A percentile compares a stretch with the other conserved stretches of the same genome.
These are phyloP conservation scores for Lindbergichthys nudifrons DNA, from an alignment of 2,797 vertebrate species.

Conservation along the genomic window DNA sequence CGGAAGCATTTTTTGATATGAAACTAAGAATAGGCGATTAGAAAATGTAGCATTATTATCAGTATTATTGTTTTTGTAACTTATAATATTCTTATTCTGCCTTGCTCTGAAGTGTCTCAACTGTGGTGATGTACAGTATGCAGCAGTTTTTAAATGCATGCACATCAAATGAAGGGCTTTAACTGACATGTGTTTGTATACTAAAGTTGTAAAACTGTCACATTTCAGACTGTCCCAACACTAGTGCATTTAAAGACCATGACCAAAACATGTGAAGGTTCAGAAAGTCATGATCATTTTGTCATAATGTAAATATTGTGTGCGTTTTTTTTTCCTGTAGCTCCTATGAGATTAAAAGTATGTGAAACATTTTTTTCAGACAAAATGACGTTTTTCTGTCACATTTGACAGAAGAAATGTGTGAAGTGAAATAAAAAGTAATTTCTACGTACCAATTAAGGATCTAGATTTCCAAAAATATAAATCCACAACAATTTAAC, in stretches of 20 bases:
- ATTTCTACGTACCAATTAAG: not conserved
- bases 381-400: slow-evolving; percentile 39
- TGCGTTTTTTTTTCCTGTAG: slow-evolving; percentile 13
- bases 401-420: not conserved
- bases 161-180: slow-evolving; percentile 9
- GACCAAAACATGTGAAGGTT: slow-evolving; percentile 42
- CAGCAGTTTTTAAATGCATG: slow-evolving; percentile 13
- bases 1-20: slow-evolving; percentile 29
- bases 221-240: not conserved
- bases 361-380: slow-evolving; percentile 43
- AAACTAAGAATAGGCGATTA: slow-evolving; percentile 38
- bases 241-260: slow-evolving; percentile 38
- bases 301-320: slow-evolving; percentile 46
- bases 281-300: slow-evolving; percentile 8
- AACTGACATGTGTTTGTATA: slow-evolving; percentile 19
- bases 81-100: slow-evolving; percentile 24
- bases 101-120: slow-evolving; percentile 22
- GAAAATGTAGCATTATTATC: slow-evolving; percentile 48
- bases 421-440: not conserved
- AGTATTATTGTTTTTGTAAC: slow-evolving; percentile 58
- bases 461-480: not conserved
- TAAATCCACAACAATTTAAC: not conserved
- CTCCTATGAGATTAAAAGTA: slow-evolving; percentile 11
- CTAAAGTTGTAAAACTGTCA: slow-evolving; percentile 21
- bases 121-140: slow-evolving; percentile 24